Evolutionary conservation across 2,888 invertebrate genomes (phyloP).

Genomic region (Habrosyne pyritoides): DNA sequence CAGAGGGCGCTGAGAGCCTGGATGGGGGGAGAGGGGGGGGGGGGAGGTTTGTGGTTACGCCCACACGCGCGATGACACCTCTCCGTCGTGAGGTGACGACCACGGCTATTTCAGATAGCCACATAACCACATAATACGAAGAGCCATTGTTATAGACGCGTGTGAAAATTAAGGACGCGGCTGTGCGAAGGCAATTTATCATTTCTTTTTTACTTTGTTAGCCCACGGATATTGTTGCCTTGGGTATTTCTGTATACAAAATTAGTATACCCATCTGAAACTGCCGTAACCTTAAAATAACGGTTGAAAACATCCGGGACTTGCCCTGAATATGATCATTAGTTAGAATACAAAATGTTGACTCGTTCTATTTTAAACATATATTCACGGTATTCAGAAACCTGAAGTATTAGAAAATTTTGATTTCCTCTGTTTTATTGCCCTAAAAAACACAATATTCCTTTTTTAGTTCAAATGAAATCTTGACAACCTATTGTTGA

Average conservation of each 20-base stretch:
- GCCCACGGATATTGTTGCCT: background rate
- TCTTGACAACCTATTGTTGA: slow-evolving; percentile 18
- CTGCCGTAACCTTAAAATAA: no score
- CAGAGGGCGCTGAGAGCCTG: background rate
- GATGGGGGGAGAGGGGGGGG: slow-evolving; percentile 15
- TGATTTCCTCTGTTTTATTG: no score
- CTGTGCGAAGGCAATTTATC: background rate
- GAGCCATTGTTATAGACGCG: slow-evolving; percentile 16
- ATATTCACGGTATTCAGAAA: no score
- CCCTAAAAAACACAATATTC: background rate
- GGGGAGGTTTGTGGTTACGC: slow-evolving; percentile 46
- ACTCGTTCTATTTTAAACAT: no score
- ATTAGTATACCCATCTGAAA: no score
- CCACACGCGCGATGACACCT: slow-evolving; percentile 54
- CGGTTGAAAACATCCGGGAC: no score
- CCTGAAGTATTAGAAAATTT: no score
- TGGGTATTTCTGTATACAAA: no score
- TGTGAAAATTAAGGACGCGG: slow-evolving; percentile 16
- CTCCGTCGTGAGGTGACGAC: slow-evolving; percentile 24
- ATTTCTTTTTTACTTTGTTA: background rate
- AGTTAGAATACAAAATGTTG: no score
- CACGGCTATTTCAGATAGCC: slow-evolving; percentile 28
- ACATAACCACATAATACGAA: slow-evolving; percentile 18
- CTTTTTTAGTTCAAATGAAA: background rate
- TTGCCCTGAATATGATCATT: no score